Conservation (phyloP, 2,797 vertebrate genomes). For the Eurystomus glaucurus region DNA sequence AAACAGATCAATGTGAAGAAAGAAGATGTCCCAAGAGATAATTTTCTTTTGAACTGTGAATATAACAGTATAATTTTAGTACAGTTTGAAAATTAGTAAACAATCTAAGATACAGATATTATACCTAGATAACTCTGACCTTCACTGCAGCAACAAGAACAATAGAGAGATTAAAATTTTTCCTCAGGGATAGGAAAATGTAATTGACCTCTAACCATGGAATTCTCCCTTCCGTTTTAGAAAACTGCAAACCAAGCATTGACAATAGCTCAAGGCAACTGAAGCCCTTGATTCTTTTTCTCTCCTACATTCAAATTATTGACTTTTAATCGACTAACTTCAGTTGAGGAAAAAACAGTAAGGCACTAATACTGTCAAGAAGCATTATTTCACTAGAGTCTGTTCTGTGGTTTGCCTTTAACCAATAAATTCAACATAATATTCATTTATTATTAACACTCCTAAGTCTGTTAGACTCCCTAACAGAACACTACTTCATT, state of each 20-base stretch:
- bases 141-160: not conserved
- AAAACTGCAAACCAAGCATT: slow-evolving; percentile 65
- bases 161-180: not conserved
- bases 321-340: not conserved
- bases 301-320: slow-evolving; percentile 32
- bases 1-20: not conserved
- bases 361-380: not conserved
- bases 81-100: not conserved
- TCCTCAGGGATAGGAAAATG: slow-evolving; percentile 66
- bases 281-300: slow-evolving; percentile 51
- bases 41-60: not conserved
- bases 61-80: not conserved
- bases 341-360: slow-evolving; percentile 2
- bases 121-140: not conserved
- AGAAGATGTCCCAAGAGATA: not conserved
- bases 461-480: not conserved
- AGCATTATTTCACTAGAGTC: not conserved
- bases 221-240: slow-evolving; percentile 35
- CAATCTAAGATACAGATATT: not conserved
- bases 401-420: not conserved
- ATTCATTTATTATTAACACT: not conserved
- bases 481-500: not conserved
- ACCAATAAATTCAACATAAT: not conserved
- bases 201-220: slow-evolving; percentile 43
- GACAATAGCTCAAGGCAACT: slow-evolving; percentile 64